Evolutionary conservation across 2,888 invertebrate species (phyloP).

Genomic region (Netelia melanura): DNA sequence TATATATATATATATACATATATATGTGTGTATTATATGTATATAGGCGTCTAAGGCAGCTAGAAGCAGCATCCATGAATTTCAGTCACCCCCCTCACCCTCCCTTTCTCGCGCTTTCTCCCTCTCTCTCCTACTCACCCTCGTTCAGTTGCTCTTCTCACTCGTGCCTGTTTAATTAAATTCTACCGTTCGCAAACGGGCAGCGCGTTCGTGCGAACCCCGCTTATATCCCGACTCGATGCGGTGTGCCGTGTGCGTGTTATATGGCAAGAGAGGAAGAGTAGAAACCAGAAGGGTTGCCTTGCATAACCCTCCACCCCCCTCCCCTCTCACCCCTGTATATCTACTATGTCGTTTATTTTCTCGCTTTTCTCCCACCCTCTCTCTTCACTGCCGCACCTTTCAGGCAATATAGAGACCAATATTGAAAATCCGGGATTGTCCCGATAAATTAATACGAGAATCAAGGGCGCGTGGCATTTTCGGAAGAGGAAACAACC

Average conservation of each 20-base stretch:
- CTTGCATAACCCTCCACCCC: conserved; percentile 26
- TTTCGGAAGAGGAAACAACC: conserved; percentile 27
- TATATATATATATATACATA: conserved; percentile 31
- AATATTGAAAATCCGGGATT: conserved; percentile 72
- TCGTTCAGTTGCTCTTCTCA: conserved; percentile 40
- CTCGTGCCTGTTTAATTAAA: conserved; percentile 82
- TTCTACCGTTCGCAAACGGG: conserved; percentile 80
- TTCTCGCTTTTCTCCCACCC: conserved; percentile 7
- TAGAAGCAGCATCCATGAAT: conserved; percentile 62
- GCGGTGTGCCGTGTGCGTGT: conserved; percentile 46
- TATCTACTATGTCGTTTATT: conserved; percentile 35
- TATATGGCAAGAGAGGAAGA: conserved; percentile 44
- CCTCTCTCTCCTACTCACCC: conserved; percentile 33
- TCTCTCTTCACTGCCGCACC: conserved; percentile 18
- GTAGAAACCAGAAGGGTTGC: conserved; percentile 38
- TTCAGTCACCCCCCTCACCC: conserved; percentile 37
- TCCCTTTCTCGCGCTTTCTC: neutral
- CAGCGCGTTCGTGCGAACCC: conserved; percentile 51
- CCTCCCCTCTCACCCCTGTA: neutral
- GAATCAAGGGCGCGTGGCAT: conserved; percentile 59
- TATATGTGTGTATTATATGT: conserved; percentile 24
- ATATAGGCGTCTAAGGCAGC: conserved; percentile 19
- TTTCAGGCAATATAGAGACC: conserved; percentile 63
- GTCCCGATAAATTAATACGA: conserved; percentile 76
- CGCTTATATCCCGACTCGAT: conserved; percentile 48